Evolutionary conservation across 2,888 invertebrate genomes (phyloP).

Genomic region (Iselma pallidipennis): DNA sequence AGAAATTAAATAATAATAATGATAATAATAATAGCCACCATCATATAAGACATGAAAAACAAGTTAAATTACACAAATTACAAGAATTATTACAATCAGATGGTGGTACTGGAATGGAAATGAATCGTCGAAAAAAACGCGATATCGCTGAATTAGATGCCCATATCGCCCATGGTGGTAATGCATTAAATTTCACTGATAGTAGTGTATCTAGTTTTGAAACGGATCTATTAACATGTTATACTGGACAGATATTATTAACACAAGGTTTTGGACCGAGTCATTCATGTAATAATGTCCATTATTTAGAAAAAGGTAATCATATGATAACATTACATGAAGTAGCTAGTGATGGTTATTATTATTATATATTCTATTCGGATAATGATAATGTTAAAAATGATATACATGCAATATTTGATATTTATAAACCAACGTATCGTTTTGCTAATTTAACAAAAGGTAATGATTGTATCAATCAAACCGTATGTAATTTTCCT

Average conservation of each 20-base stretch:
- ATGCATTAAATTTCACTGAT: constrained; percentile 63
- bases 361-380: constrained; percentile 88
- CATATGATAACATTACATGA: constrained; percentile 73
- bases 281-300: constrained; percentile 68
- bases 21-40: constrained; percentile 25
- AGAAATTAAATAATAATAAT: constrained; percentile 17
- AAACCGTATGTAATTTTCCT: constrained; percentile 75
- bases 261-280: constrained; percentile 73
- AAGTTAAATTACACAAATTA: constrained; percentile 26
- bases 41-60: constrained; percentile 4
- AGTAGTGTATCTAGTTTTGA: constrained; percentile 84
- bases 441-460: constrained; percentile 71
- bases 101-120: constrained; percentile 24
- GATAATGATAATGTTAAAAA: constrained; percentile 81
- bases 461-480: constrained; percentile 73
- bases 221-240: constrained; percentile 74
- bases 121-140: constrained; percentile 23
- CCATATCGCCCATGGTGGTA: constrained; percentile 78
- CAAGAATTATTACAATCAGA: constrained; percentile 27
- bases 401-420: constrained; percentile 81
- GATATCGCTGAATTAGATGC: constrained; percentile 61
- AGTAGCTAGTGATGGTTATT: constrained; percentile 77
- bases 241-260: constrained; percentile 74
- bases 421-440: constrained; percentile 83
- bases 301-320: constrained; percentile 69